Base-by-base conservation (phyloP, 2,888 invertebrate genomes). In the Cyclophora albipunctata region DNA sequence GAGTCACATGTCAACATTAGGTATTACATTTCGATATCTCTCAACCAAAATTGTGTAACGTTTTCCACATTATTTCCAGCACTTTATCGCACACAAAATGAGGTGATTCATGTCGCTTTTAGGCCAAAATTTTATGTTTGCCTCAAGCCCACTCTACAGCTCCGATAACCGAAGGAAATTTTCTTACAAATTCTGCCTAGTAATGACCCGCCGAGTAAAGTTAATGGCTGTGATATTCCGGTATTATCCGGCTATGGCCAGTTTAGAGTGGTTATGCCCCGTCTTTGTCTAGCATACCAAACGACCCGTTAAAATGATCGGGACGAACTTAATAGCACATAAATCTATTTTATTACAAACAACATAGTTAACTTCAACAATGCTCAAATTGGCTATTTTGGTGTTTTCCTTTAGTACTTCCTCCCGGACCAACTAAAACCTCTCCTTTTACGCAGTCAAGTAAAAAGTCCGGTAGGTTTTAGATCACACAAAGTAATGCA, bases 101-200 rank as follows among this genome's bases (percentile, higher is more conserved):
- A 45, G 45, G 46, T 57, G 59, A 58, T 57, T 58, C 54, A 57
- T 56, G 51, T 43, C 48, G 49, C 54, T 53, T 55, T 58, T 44
- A 53, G 48, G 45, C 46, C 51, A 53, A 54, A 47, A 49, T 51
- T 57, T 59, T 60, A 58, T 52, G 53, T 45, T 43, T 45, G 51
- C 50, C 52, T 46, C 53, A 54, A 59, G 57, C 51, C 52, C 56
- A 56, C 60, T 57, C 53, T 44, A 47, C 41, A 50, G 46, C 45
- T 45, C 51, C 46, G 58, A 60, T 63, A 64, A 52, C 50, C 45
- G 46, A 45, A 41, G 7, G 37, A 37, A 49, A 53, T 60, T 59
- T 50, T 53, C 59, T 62, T 62, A 62, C 58, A 66, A 67, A 67
- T 62, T 62, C 53, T 40, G 53, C 55, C 54, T 52, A 53, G 58